Evolutionary conservation across 2,113 vertebrate genomes (phyloP).

Genomic region (Dasyornis broadbenti): DNA sequence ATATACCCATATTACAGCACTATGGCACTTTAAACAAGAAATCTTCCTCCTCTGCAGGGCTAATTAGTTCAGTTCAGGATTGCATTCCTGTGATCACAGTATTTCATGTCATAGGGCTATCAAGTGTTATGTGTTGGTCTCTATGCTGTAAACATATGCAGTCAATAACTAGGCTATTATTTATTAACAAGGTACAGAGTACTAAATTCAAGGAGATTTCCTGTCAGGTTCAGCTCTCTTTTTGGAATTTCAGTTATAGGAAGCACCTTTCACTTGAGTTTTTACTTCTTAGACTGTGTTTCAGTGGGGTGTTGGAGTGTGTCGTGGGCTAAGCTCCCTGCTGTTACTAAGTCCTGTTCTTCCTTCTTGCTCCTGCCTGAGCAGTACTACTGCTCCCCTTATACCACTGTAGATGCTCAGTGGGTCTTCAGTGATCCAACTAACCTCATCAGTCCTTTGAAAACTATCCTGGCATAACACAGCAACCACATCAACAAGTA

Average conservation of each 20-base stretch:
- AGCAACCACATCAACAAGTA: background rate
- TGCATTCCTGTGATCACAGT: background rate
- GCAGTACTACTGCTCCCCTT: background rate
- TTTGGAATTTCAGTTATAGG: background rate
- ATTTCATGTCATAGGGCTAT: constrained; percentile 1
- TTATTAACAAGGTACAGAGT: background rate
- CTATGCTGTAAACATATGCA: background rate
- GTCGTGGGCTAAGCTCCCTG: accelerated
- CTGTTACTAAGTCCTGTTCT: background rate
- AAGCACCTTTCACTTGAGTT: background rate
- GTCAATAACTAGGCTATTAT: background rate
- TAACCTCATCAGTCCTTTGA: background rate
- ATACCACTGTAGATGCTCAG: background rate
- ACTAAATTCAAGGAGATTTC: background rate
- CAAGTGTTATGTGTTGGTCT: background rate
- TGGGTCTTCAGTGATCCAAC: background rate
- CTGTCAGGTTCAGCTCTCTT: background rate
- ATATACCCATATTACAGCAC: background rate
- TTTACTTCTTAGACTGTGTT: background rate
- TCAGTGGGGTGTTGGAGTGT: background rate
- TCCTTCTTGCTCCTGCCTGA: background rate
- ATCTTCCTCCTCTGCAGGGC: background rate
- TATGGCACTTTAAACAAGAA: background rate
- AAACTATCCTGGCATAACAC: background rate
- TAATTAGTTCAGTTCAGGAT: background rate